These are phyloP conservation scores for Pelagia noctiluca DNA, from an alignment of 30 jellyfish, hydroid and myxozoan species.

Conservation along the genomic window DNA sequence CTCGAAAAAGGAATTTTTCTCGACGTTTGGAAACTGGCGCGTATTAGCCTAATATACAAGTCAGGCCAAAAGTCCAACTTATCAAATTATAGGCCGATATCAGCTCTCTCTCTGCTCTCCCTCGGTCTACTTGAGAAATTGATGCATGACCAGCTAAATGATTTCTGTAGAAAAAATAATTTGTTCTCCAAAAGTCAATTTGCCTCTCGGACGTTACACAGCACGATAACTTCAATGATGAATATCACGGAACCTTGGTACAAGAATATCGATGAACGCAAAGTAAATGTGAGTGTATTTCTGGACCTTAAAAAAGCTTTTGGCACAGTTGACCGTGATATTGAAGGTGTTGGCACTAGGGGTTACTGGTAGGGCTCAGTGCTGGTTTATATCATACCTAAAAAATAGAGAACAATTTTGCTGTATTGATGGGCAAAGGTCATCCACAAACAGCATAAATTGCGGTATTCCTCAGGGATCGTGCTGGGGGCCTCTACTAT, in stretches of 20 bases:
- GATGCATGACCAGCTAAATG: slow-evolving; percentile 33
- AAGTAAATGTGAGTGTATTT: slow-evolving; percentile 32
- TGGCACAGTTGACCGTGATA: slow-evolving; percentile 29
- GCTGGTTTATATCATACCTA: slow-evolving; percentile 59
- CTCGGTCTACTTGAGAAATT: slow-evolving; percentile 13
- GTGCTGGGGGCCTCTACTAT: slow-evolving; percentile 31
- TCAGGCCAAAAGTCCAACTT: background rate
- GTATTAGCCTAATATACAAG: background rate
- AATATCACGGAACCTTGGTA: slow-evolving; percentile 33
- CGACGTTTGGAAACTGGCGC: slow-evolving; percentile 9
- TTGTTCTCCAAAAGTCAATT: slow-evolving; percentile 23
- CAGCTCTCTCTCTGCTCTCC: background rate
- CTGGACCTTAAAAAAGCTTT: slow-evolving; percentile 26
- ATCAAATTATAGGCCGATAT: slow-evolving; percentile 29
- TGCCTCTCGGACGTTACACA: slow-evolving; percentile 27
- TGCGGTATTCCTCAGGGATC: slow-evolving; percentile 39
- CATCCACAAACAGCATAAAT: background rate
- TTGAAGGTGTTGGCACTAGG: slow-evolving; percentile 28
- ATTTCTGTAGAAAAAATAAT: background rate
- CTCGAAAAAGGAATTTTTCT: background rate
- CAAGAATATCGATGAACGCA: slow-evolving; percentile 22
- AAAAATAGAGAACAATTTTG: slow-evolving; percentile 36
- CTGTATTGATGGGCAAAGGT: background rate
- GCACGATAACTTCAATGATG: slow-evolving; percentile 34
- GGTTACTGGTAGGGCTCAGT: slow-evolving; percentile 3